Conservation (phyloP, 2,113 vertebrate species). For the Equus przewalskii region DNA sequence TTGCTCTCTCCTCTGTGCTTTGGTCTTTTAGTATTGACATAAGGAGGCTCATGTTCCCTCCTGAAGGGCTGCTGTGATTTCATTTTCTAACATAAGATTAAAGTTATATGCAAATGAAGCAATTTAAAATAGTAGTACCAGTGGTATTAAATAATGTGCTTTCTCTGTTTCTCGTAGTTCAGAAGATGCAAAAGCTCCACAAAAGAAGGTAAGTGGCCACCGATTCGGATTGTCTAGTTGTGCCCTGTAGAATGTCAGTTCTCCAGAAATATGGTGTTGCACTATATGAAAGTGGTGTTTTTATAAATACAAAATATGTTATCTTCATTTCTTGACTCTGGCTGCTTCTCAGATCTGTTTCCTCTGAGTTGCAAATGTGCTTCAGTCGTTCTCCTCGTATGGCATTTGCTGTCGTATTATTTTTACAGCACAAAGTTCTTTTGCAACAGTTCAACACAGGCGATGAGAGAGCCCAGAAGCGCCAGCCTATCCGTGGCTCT, state of each 20-base stretch:
- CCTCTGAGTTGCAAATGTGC: neutral
- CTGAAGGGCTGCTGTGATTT: neutral
- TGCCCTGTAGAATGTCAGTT: neutral
- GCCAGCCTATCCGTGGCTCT: conserved; percentile 93
- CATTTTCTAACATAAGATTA: neutral
- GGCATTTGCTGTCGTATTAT: neutral
- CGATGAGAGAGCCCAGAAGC: conserved; percentile 95
- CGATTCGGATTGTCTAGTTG: neutral
- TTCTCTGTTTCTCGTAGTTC: conserved; percentile 88
- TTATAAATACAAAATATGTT: conserved; percentile 26
- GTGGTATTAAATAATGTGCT: conserved; percentile 57
- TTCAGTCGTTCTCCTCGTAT: conserved; percentile 18
- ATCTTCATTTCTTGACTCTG: neutral
- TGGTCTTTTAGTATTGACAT: neutral
- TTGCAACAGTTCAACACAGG: conserved; percentile 95
- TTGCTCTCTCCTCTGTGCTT: neutral
- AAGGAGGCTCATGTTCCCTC: neutral
- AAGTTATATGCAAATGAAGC: neutral
- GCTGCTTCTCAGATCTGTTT: neutral
- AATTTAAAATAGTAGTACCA: neutral
- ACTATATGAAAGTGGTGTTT: neutral
- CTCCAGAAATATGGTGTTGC: neutral
- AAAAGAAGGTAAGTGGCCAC: conserved; percentile 93
- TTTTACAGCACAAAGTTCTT: conserved; percentile 95
- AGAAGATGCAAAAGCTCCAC: conserved; percentile 93